Conservation (phyloP, 1,140 invertebrate species). For the Danaus plexippus region DNA sequence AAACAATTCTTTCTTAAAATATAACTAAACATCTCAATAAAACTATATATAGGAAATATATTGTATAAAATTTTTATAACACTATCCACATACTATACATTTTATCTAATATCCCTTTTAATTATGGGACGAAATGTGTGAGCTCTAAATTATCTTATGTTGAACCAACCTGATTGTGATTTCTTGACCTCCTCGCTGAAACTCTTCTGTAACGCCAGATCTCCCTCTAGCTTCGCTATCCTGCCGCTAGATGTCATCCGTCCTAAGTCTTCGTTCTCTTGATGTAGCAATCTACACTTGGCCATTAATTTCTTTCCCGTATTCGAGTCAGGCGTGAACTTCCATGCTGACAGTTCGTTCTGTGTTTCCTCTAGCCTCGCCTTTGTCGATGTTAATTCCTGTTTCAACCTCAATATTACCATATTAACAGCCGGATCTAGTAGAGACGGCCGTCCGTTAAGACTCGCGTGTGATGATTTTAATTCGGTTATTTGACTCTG, state of each 20-base stretch:
- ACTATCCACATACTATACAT: no score
- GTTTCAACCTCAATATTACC: slow-evolving; percentile 91
- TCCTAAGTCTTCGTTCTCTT: slow-evolving; percentile 98
- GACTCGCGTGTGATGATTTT: slow-evolving; percentile 85
- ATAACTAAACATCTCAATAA: no score
- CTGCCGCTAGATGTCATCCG: slow-evolving; percentile 95
- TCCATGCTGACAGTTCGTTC: slow-evolving; percentile 98
- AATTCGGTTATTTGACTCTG: slow-evolving; percentile 94
- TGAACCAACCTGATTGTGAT: slow-evolving; percentile 88
- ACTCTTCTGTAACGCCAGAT: slow-evolving; percentile 94
- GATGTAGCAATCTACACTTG: slow-evolving; percentile 95
- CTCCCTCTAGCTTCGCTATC: slow-evolving; percentile 95
- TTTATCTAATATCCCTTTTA: no score
- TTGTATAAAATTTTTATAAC: no score
- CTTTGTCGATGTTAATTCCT: slow-evolving; percentile 91
- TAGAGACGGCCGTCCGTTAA: slow-evolving; percentile 82
- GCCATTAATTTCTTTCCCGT: slow-evolving; percentile 98
- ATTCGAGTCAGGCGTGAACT: slow-evolving; percentile 98
- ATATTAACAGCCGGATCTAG: slow-evolving; percentile 97
- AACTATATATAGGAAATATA: no score
- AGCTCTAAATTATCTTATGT: no score
- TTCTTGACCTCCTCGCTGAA: slow-evolving; percentile 97
- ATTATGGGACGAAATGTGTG: no score
- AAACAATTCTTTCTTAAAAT: no score
- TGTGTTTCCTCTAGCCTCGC: slow-evolving; percentile 96